These are phyloP conservation scores for Ophiodon elongatus DNA, from an alignment of 2,113 vertebrate species.

Conservation along the genomic window DNA sequence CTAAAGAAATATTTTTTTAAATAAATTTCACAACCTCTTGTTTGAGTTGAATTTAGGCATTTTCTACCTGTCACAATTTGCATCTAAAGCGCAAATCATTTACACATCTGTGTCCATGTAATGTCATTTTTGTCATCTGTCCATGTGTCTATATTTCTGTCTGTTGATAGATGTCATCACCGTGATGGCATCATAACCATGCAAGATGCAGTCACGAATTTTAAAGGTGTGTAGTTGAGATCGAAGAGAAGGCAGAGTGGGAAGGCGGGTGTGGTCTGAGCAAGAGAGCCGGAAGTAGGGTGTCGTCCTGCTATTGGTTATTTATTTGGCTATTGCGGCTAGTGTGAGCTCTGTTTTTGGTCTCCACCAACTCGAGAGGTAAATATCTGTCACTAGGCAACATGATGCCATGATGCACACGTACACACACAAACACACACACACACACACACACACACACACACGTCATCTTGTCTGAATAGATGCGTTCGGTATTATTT, in stretches of 20 bases:
- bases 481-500: slow-evolving; percentile 21
- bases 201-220: background rate
- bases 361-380: background rate
- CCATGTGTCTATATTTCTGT: background rate
- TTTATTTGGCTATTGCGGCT: background rate
- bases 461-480: slow-evolving; percentile 8
- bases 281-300: no score
- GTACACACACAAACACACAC: background rate
- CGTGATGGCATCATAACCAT: background rate
- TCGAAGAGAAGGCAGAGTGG: no score
- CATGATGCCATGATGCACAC: background rate
- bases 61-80: background rate
- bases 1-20: background rate
- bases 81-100: background rate
- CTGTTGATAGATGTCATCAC: background rate
- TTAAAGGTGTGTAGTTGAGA: background rate
- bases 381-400: background rate
- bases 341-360: background rate
- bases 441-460: background rate
- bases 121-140: background rate
- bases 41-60: background rate
- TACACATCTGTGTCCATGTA: background rate
- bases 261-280: no score
- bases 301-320: no score
- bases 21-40: background rate